Conservation (phyloP, 2,113 vertebrate species). For the Microcebus tavaratra region DNA sequence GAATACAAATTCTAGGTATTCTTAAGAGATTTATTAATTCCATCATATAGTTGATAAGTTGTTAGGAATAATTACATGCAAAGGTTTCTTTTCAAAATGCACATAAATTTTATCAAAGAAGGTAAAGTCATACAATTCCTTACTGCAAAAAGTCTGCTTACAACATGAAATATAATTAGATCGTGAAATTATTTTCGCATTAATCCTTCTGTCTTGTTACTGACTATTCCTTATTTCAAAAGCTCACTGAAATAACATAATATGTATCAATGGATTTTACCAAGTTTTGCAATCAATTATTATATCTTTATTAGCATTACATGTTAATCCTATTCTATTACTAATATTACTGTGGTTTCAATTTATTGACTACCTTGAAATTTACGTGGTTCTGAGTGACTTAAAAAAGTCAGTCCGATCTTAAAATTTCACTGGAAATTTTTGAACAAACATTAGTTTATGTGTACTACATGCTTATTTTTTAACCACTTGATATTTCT, state of each 20-base stretch:
- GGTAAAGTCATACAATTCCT: background rate
- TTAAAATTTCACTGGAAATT: conserved; percentile 22
- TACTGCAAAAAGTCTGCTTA: background rate
- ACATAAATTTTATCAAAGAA: background rate
- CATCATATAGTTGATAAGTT: background rate
- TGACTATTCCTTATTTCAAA: background rate
- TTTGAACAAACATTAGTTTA: background rate
- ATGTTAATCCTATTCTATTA: background rate
- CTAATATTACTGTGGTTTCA: background rate
- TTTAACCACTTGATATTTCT: background rate
- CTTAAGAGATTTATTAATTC: background rate
- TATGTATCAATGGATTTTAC: background rate
- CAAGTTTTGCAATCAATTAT: background rate
- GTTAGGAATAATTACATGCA: background rate
- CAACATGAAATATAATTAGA: background rate
- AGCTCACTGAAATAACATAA: background rate
- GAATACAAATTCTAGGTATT: background rate
- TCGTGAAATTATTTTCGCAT: background rate
- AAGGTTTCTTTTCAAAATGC: background rate
- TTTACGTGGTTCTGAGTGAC: background rate
- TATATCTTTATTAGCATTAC: background rate
- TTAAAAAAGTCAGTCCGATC: background rate
- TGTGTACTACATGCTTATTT: background rate
- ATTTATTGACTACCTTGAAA: background rate
- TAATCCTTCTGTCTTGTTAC: background rate